Evolutionary conservation across 2,113 vertebrate genomes (phyloP).

Genomic region (Limnothrissa miodon): DNA sequence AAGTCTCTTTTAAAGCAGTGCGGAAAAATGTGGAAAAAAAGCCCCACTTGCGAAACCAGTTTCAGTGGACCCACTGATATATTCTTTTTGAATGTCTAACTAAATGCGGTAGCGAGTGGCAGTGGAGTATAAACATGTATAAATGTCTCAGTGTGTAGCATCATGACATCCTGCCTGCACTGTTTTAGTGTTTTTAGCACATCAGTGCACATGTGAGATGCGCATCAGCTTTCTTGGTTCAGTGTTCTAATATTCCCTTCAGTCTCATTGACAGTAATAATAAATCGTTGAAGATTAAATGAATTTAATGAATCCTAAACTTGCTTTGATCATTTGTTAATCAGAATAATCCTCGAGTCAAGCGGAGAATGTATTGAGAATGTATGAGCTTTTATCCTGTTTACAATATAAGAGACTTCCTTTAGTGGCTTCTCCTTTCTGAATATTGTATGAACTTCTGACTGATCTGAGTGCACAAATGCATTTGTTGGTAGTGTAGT

Average conservation of each 20-base stretch:
- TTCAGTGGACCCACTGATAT: background rate
- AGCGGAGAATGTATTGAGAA: slow-evolving; percentile 34
- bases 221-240: background rate
- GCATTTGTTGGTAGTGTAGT: background rate
- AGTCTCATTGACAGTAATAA: background rate
- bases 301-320: slow-evolving; percentile 46
- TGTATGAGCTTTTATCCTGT: slow-evolving; percentile 37
- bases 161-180: background rate
- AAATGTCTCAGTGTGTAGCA: background rate
- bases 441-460: slow-evolving; percentile 44
- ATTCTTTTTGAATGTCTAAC: background rate
- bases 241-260: background rate
- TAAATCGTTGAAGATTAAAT: background rate
- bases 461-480: slow-evolving; percentile 30
- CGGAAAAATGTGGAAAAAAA: too few relatives aligned
- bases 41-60: background rate
- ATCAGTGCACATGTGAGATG: background rate
- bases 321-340: slow-evolving; percentile 46
- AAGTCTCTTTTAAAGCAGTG: background rate
- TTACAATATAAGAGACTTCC: slow-evolving; percentile 37
- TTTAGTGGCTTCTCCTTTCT: slow-evolving; percentile 35
- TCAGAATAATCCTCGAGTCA: slow-evolving; percentile 24
- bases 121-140: background rate
- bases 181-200: background rate
- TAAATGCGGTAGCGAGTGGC: background rate